Evolutionary conservation across 2,797 vertebrate species (phyloP).

Genomic region (Sebastolobus altivelis): DNA sequence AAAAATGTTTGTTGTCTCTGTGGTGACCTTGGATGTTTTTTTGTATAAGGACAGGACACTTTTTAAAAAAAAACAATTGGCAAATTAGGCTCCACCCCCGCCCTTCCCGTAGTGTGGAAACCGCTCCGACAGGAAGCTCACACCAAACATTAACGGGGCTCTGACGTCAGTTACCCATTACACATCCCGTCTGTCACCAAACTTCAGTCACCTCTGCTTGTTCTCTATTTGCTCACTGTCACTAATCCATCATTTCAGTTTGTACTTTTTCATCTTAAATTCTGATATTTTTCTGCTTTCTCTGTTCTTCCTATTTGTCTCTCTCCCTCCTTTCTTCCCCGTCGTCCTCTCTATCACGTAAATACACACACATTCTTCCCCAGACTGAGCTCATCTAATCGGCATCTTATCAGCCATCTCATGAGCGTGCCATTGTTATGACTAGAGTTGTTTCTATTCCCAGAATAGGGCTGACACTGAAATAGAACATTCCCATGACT

Average conservation of each 20-base stretch:
- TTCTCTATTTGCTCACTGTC: background rate
- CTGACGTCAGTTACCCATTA: conserved; percentile 60
- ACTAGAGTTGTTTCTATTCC: conserved; percentile 76
- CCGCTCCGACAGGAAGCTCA: conserved; percentile 68
- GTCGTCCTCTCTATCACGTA: conserved; percentile 15
- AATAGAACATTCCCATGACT: conserved; percentile 76
- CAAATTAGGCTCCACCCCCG: conserved; percentile 16
- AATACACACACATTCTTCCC: conserved; percentile 54
- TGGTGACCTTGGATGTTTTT: conserved; percentile 17
- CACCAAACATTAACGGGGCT: conserved; percentile 50
- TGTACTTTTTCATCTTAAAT: background rate
- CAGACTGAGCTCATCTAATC: conserved; percentile 75
- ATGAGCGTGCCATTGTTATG: conserved; percentile 79
- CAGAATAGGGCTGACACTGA: conserved; percentile 75
- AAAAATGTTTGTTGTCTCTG: conserved; percentile 7
- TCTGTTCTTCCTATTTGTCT: conserved; percentile 14
- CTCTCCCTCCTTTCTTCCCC: conserved; percentile 8
- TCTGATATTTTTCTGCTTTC: background rate
- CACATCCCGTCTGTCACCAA: conserved; percentile 37
- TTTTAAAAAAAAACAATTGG: conserved; percentile 46
- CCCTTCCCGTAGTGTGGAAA: conserved; percentile 52
- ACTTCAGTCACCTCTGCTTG: conserved; percentile 10
- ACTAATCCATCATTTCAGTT: background rate
- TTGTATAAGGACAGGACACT: conserved; percentile 4
- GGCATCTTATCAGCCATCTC: conserved; percentile 78